Conservation (phyloP, 1,140 invertebrate species). For the Babylonia areolata region DNA sequence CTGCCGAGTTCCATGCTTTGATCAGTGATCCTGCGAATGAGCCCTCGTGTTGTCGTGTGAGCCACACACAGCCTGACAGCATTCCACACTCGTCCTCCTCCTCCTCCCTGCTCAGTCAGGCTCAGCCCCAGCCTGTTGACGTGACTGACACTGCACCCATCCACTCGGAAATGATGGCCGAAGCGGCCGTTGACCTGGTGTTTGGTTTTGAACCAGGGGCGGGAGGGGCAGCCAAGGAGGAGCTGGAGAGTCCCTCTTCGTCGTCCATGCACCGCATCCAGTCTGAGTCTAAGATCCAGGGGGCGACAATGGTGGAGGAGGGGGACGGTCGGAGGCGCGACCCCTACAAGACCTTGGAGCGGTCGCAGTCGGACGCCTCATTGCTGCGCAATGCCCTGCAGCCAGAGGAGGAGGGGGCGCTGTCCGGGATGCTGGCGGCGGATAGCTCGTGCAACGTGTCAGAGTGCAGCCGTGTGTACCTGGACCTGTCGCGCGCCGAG, state of each 20-base stretch:
- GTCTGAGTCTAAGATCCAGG: constrained; percentile 21
- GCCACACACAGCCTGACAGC: too few species aligned
- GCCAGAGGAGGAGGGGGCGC: constrained; percentile 12
- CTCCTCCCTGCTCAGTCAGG: not conserved
- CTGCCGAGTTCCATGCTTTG: not conserved
- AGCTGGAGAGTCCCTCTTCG: constrained; percentile 30
- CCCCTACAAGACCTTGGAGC: constrained; percentile 60
- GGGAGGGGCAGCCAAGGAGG: not conserved
- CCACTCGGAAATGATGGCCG: not conserved
- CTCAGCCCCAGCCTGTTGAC: not conserved
- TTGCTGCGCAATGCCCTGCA: constrained; percentile 48
- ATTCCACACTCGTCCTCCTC: not conserved
- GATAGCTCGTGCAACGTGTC: constrained; percentile 59
- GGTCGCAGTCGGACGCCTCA: constrained; percentile 65
- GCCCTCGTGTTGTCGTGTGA: too few species aligned
- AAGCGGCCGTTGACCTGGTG: constrained; percentile 11
- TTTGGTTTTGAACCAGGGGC: not conserved
- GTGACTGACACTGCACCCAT: not conserved
- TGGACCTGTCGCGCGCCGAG: constrained; percentile 62
- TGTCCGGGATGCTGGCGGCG: constrained; percentile 36
- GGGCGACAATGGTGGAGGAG: constrained; percentile 33
- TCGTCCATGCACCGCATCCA: constrained; percentile 35
- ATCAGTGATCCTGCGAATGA: not conserved
- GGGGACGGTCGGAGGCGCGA: constrained; percentile 40
- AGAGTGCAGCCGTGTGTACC: constrained; percentile 65